Evolutionary conservation across 2,113 vertebrate genomes (phyloP), one percentile per base, ranked within the genome.

Genomic region (Brachyhypopomus occidentalis): DNA sequence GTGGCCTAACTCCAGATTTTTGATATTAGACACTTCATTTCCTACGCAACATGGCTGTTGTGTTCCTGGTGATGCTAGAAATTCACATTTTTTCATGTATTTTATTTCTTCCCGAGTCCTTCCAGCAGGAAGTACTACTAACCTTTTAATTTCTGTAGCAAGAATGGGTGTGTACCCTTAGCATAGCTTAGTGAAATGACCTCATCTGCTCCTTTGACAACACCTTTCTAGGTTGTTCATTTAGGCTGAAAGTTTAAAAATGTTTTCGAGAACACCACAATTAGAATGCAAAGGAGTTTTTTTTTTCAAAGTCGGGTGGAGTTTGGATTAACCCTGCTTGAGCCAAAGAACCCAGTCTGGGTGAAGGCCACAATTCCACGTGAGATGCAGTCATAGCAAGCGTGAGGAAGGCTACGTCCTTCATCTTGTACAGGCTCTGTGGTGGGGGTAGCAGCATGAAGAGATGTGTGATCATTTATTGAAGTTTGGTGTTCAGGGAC

Each of bases 11-110:
- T 85, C 90, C 84, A 84, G 81, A 82, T 88, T 30, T 87, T 79
- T 81, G 85, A 88, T 85, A 86, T 90, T 87, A 90, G 84, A 87
- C 84, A 77, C 23, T 79, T 87, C 2, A 86, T 88, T 88, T 89
- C 85, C 85, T 83, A 86, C 74, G 75, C 82, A 84, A 90, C 88
- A 82, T 85, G 59, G 4, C 41, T 86, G 83, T 84, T 85, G 86
- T 84, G 84, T 83, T 86, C 75, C 82, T 52, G 75, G 79, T 80
- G 41, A 83, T 80, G 80, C n/a, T 81, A 5, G 34, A 85, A 84
- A 81, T 58, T 11, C 7, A 17, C 5, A 17, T 66, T 72, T 84
- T 60, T 66, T 56, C 79, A 64, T 83, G 83, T 82, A 77, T 83
- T 73, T 75, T 60, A 69, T 25, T 0, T 36, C 22, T 19, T 30